Evolutionary conservation across 2,888 invertebrate genomes (phyloP), one percentile per base, ranked within the genome.

Genomic region (Conus canariensis): DNA sequence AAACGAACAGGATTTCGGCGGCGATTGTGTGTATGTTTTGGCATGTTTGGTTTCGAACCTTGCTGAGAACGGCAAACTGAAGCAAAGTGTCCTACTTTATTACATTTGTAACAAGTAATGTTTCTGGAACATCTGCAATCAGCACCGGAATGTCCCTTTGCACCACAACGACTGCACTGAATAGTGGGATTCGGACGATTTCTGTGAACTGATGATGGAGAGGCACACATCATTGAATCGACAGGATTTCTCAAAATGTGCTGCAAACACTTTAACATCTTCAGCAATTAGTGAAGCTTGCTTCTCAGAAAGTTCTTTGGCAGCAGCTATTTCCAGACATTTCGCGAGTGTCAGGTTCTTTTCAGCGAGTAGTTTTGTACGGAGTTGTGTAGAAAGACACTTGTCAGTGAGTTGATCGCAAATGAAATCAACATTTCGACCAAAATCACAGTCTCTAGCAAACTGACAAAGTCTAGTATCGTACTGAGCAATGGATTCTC

Each of bases 41-140:
- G 30, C 30, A 30, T 30, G 30, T 30, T 30, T 2, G 30, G 30
- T 30, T 30, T 30, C 30, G 30, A 30, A 30, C 30, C 30, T 30
- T 30, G 30, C 30, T 30, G 30, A 30, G 30, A 22, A 19, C n/a
- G 74, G 74, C 74, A 74, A 22, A 74, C 74, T 74, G 74, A 74
- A 22, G 74, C 74, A 74, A 74, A 74, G 19, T 74, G 74, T 74
- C 74, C 74, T 14, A 22, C 22, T 22, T 74, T 74, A 0, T 22
- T 74, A 19, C 74, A 74, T 19, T 74, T 74, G 74, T 8, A 74
- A 22, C 74, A 74, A 22, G 74, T 22, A 22, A 74, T 74, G n/a
- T 22, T 74, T 74, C 22, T 74, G 74, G 74, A 74, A 74, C 74
- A 74, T 74, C 74, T 74, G 74, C 74, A 74, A 8, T 74, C 74